Conservation (phyloP, 2,113 vertebrate genomes). For the Platichthys flesus region DNA sequence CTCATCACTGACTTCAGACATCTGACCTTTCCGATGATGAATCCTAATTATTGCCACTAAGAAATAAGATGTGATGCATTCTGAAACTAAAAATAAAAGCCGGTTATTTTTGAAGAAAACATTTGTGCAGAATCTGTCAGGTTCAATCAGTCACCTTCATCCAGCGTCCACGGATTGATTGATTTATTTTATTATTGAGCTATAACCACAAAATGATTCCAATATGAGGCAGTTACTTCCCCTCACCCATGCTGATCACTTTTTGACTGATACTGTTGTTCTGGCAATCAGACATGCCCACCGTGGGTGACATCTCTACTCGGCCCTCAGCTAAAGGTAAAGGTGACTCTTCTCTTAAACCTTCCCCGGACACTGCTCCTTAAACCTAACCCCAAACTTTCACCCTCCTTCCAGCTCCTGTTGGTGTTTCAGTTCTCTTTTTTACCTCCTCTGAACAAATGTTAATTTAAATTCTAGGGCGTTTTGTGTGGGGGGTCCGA, state of each 20-base stretch:
- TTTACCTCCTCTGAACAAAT: conserved; percentile 38
- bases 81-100: neutral
- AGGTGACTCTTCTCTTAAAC: conserved; percentile 34
- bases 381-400: conserved; percentile 27
- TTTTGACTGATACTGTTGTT: conserved; percentile 53
- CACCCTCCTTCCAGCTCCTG: conserved; percentile 16
- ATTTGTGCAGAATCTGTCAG: neutral
- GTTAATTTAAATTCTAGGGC: conserved; percentile 37
- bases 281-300: conserved; percentile 59
- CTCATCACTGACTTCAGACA: neutral
- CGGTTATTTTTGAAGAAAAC: conserved; percentile 3
- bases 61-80: neutral
- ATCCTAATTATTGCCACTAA: neutral
- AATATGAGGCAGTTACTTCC: neutral
- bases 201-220: neutral
- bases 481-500: conserved; percentile 8
- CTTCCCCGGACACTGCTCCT: conserved; percentile 11
- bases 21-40: neutral
- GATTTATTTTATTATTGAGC: neutral
- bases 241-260: conserved; percentile 3
- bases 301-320: conserved; percentile 64
- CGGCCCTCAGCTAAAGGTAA: conserved; percentile 60
- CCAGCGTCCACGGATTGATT: neutral
- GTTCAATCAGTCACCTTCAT: neutral
- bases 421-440: conserved; percentile 40